Conservation (phyloP, 2,888 invertebrate genomes). For the Pediacus dermestoides region DNA sequence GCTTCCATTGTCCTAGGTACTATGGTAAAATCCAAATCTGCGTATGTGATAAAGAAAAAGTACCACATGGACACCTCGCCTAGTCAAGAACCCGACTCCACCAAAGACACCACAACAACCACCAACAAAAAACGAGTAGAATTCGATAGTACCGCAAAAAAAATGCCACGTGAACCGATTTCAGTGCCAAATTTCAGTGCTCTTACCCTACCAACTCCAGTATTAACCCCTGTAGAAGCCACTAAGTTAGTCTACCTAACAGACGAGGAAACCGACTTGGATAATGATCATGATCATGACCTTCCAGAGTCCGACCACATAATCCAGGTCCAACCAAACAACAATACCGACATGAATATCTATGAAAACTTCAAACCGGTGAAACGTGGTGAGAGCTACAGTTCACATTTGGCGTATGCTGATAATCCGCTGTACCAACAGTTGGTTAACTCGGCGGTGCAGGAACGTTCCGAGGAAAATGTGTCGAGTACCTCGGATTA, state of each 20-base stretch:
- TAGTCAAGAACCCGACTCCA: slow-evolving; percentile 28
- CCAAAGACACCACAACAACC: too few species aligned
- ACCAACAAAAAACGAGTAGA: slow-evolving; percentile 42
- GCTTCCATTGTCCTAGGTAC: slow-evolving; percentile 38
- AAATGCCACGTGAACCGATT: slow-evolving; percentile 63
- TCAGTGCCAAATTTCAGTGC: slow-evolving; percentile 71
- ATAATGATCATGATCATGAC: slow-evolving; percentile 37
- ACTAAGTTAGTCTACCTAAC: slow-evolving; percentile 66
- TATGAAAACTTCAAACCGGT: slow-evolving; percentile 55
- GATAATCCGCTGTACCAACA: slow-evolving; percentile 54
- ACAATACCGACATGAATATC: slow-evolving; percentile 34
- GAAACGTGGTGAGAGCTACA: slow-evolving; percentile 55
- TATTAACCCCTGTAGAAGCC: slow-evolving; percentile 65
- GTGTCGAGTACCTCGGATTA: slow-evolving; percentile 72
- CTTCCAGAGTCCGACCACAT: slow-evolving; percentile 10
- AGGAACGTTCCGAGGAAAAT: slow-evolving; percentile 55
- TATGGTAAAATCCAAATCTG: slow-evolving; percentile 58
- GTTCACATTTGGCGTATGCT: slow-evolving; percentile 53
- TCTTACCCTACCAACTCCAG: slow-evolving; percentile 61
- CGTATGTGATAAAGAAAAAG: slow-evolving; percentile 56
- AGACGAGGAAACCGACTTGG: slow-evolving; percentile 58
- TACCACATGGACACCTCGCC: slow-evolving; percentile 42
- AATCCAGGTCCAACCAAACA: slow-evolving; percentile 26
- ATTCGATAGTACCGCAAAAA: slow-evolving; percentile 39
- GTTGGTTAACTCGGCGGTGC: slow-evolving; percentile 55